Evolutionary conservation across 2,113 vertebrate genomes (phyloP).

Genomic region (Hiodon tergisus): DNA sequence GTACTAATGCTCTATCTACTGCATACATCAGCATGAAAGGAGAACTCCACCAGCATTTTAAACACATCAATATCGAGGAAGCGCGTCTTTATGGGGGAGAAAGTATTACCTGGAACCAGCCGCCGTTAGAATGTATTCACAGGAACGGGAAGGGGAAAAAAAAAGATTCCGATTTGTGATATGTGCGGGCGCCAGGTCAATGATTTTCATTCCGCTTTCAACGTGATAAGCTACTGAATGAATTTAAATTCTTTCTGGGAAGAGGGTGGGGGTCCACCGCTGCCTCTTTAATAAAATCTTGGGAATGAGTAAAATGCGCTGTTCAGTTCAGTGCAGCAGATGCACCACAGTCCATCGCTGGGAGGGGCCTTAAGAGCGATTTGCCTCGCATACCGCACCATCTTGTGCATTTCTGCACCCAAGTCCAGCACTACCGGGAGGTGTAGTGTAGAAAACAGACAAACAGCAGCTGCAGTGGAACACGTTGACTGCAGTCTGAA

Average conservation of each 20-base stretch:
- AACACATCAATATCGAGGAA: conserved; percentile 46
- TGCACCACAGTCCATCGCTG: too few relatives aligned
- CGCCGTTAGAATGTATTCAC: conserved; percentile 45
- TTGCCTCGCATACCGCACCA: too few relatives aligned
- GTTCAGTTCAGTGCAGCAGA: too few relatives aligned
- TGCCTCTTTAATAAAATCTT: not conserved
- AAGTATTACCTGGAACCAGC: conserved; percentile 37
- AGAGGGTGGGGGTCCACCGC: not conserved
- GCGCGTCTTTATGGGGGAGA: conserved; percentile 46
- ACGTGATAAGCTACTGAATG: too few relatives aligned
- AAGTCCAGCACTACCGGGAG: too few relatives aligned
- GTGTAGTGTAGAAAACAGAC: too few relatives aligned
- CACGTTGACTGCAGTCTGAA: too few relatives aligned
- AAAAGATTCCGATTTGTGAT: not conserved
- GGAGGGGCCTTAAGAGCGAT: too few relatives aligned
- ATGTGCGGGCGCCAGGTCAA: not conserved
- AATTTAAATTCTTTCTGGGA: not conserved
- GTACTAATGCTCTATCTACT: conserved; percentile 49
- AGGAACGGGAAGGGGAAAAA: not conserved
- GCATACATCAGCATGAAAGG: conserved; percentile 46
- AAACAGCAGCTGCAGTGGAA: too few relatives aligned
- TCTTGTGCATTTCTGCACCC: too few relatives aligned
- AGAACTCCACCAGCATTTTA: conserved; percentile 52
- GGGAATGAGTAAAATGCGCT: too few relatives aligned
- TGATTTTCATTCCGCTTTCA: conserved; percentile 1